phyloP scores from a whole-genome alignment of 2,888 invertebrate species.

The Balanococcus diminutus region DNA sequence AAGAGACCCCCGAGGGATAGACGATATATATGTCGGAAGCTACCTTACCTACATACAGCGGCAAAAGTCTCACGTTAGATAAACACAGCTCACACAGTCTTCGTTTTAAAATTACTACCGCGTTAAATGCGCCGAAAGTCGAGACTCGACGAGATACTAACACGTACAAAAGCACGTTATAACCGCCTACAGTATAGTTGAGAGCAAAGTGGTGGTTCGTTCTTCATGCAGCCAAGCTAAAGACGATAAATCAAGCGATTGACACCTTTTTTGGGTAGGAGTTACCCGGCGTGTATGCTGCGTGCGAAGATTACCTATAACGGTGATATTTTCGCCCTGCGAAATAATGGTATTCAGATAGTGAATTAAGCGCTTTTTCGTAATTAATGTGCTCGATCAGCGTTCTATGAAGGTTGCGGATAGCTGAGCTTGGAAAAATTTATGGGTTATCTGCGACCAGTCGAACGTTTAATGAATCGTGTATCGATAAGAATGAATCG shows the following conservation, averaged over 20 bases:
- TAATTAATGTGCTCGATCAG: slow-evolving; percentile 23
- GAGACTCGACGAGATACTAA: no score
- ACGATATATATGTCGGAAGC: background rate
- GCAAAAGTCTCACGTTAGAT: background rate
- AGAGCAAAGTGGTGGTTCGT: background rate
- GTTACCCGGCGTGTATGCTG: background rate
- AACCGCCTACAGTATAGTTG: no score
- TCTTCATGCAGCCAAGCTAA: no score
- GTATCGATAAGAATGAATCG: background rate
- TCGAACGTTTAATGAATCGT: background rate
- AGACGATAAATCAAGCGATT: slow-evolving; percentile 1
- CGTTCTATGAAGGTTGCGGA: background rate
- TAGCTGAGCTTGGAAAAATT: background rate
- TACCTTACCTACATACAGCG: no score
- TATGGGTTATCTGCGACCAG: background rate
- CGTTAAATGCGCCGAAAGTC: background rate
- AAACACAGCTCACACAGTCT: background rate
- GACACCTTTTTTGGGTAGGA: background rate
- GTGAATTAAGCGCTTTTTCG: slow-evolving; percentile 13
- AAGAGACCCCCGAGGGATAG: background rate
- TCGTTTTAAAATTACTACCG: background rate
- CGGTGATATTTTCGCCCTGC: background rate
- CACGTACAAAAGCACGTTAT: no score
- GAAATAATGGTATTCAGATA: slow-evolving; percentile 7
- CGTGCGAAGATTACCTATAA: background rate